Conservation (phyloP, 2,888 invertebrate species). For the Nemurella pictetii region DNA sequence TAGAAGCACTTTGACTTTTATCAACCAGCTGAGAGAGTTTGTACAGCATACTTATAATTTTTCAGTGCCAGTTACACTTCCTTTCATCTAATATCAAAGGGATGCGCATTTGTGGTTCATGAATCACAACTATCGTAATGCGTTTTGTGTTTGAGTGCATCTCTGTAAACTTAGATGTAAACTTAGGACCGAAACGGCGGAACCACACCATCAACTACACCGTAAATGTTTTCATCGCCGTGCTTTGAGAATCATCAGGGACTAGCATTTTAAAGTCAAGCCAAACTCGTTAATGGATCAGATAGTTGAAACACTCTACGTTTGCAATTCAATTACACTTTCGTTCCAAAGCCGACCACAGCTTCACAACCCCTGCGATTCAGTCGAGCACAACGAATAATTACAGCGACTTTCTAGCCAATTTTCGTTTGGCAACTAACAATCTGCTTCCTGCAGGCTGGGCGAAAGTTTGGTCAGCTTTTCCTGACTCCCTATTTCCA, state of each 20-base stretch:
- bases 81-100: not conserved
- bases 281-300: not conserved
- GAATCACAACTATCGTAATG: not conserved
- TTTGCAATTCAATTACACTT: not conserved
- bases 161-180: too few species aligned
- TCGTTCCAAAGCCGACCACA: too few species aligned
- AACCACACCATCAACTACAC: not conserved
- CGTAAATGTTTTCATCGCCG: not conserved
- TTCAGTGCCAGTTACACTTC: not conserved
- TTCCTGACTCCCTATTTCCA: not conserved
- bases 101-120: not conserved
- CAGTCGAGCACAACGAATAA: not conserved
- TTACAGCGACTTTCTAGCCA: not conserved
- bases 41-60: not conserved
- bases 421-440: not conserved
- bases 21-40: too few species aligned
- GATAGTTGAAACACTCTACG: not conserved
- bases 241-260: not conserved
- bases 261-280: not conserved
- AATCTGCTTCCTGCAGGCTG: not conserved
- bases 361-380: not conserved
- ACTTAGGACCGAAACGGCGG: not conserved
- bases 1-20: not conserved
- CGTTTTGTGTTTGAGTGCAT: not conserved
- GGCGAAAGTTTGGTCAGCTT: not conserved